Evolutionary conservation across 2,113 vertebrate species (phyloP).

Genomic region (Hucho hucho): DNA sequence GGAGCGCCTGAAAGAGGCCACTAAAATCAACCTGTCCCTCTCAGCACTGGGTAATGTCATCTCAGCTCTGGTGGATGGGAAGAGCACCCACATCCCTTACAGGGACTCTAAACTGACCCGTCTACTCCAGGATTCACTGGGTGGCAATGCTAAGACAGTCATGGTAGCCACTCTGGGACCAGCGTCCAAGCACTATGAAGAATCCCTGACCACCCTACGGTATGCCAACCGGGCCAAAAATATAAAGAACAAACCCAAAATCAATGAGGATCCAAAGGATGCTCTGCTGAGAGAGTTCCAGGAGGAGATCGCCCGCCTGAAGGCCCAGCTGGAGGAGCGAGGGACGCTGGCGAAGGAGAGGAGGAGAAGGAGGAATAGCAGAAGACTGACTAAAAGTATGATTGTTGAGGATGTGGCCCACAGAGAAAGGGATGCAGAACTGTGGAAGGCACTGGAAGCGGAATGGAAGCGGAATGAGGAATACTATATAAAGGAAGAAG

Average conservation of each 20-base stretch:
- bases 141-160: conserved; percentile 93
- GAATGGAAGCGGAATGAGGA: conserved; percentile 64
- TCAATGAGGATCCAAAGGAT: conserved; percentile 97
- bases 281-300: conserved; percentile 93
- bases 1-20: conserved; percentile 87
- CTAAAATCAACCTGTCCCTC: conserved; percentile 96
- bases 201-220: conserved; percentile 89
- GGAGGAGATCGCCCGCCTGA: conserved; percentile 90
- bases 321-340: conserved; percentile 88
- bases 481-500: conserved; percentile 76
- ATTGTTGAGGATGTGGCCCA: conserved; percentile 63
- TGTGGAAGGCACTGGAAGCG: conserved; percentile 15
- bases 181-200: conserved; percentile 84
- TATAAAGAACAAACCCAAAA: conserved; percentile 93
- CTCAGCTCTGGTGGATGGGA: conserved; percentile 88
- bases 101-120: conserved; percentile 97
- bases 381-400: conserved; percentile 68
- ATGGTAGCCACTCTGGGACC: conserved; percentile 95
- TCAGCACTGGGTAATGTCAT: conserved; percentile 95
- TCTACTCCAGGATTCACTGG: conserved; percentile 93
- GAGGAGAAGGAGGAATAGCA: conserved; percentile 80
- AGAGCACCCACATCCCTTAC: conserved; percentile 91
- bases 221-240: conserved; percentile 96
- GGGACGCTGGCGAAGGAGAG: conserved; percentile 87
- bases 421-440: conserved; percentile 58